Evolutionary conservation across 53 echinoderm and acorn worm genomes (phyloP).

Genomic region (Holothuria scabra): DNA sequence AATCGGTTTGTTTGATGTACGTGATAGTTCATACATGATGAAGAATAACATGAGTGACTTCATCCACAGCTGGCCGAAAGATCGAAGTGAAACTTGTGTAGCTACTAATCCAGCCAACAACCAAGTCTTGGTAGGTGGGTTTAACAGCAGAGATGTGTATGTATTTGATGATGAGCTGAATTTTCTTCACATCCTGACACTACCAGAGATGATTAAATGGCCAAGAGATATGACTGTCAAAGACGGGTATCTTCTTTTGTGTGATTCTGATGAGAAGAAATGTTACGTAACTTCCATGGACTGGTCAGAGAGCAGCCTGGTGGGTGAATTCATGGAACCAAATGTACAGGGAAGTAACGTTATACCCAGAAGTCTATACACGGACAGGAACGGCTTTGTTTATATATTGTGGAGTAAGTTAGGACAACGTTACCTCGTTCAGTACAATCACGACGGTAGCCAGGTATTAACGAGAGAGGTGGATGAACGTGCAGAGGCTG

Average conservation of each 20-base stretch:
- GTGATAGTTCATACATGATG: background rate
- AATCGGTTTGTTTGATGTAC: too few relatives aligned
- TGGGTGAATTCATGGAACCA: constrained; percentile 7
- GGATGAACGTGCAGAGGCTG: background rate
- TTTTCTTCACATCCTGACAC: too few relatives aligned
- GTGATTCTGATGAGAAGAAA: background rate
- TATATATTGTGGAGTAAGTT: background rate
- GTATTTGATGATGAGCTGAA: too few relatives aligned
- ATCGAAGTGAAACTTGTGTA: background rate
- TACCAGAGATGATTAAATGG: too few relatives aligned
- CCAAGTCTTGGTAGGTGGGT: background rate
- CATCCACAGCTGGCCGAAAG: background rate
- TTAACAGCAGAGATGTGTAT: background rate
- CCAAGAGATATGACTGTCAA: background rate
- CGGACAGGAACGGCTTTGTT: background rate
- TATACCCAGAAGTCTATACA: background rate
- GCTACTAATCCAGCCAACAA: constrained; percentile 19
- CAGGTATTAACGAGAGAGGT: background rate
- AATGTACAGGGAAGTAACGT: background rate
- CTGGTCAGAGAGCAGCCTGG: background rate
- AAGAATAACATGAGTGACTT: background rate
- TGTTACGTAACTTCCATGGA: background rate
- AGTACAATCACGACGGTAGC: background rate
- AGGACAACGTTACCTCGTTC: background rate
- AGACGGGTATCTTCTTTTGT: background rate